Evolutionary conservation across 2,113 vertebrate species (phyloP), one percentile per base, ranked within the genome.

Genomic region (Caranx ignobilis): DNA sequence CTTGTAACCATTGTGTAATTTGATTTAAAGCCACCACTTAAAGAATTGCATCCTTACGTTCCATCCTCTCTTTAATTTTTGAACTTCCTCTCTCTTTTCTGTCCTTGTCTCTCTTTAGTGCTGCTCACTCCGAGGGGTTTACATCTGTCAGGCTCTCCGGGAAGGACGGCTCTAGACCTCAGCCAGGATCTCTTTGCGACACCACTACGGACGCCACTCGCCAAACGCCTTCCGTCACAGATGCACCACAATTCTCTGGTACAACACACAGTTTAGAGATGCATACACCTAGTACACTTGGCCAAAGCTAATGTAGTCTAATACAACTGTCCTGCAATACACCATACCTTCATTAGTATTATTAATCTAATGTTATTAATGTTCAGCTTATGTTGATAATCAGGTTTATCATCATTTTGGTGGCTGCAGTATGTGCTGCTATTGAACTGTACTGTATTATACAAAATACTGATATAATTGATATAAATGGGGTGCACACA

Each of bases 121-220:
- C 57, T 90, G 1, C 70, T 66, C 31, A 93, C 91, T 2, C 94
- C 93, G 0, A 65, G 4, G 11, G 75, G 62, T 45, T 39, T 68
- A 19, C 6, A 3, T 5, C 47, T 16, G 11, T 79, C 70, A 0
- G 61, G 11, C 10, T 41, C 78, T 68, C 54, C 50, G 3, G 8
- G 6, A 16, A 57, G 39, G 50, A n/a, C 0, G 0, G 48, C 3
- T 16, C 5, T 66, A 9, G 85, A 94, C 13, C 0, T 77, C 70
- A 95, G 93, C 79, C 71, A 71, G 56, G 90, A 93, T 26, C 87
- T 94, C 26, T 95, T 94, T 55, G 59, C 82, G 34, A 82, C 91
- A 2, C 91, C 93, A 0, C 3, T 64, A 10, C 67, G 59, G 13
- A 77, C 83, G 0, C 67, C 72, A 0, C 45, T 85, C 12, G 31